Percentiles rank a stretch among this genome's conserved stretches.
Evolutionary conservation across 2,797 vertebrate genomes (phyloP).

Genomic region (Sebastes trivittatus): DNA sequence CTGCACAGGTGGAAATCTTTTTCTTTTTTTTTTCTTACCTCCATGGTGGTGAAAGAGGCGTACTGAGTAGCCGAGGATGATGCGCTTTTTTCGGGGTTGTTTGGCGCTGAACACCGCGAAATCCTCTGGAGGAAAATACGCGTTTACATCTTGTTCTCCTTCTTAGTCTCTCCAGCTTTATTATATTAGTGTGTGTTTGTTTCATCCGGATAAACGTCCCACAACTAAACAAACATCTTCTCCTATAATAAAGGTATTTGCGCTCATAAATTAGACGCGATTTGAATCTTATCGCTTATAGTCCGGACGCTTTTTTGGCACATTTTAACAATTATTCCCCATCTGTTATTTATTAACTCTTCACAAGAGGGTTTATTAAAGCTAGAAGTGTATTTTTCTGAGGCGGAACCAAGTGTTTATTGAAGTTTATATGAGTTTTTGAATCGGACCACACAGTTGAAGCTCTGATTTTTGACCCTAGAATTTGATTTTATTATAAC

Average conservation of each 20-base stretch:
- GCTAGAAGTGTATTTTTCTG: conserved; percentile 20
- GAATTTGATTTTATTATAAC: conserved; percentile 35
- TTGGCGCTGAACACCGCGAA: conserved; percentile 33
- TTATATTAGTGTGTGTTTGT: conserved; percentile 10
- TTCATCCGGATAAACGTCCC: not conserved
- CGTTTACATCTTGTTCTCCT: conserved; percentile 27
- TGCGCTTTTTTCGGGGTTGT: conserved; percentile 28
- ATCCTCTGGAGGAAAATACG: conserved; percentile 15
- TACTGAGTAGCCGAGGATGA: conserved; percentile 28
- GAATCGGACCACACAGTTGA: conserved; percentile 40
- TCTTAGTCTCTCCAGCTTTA: not conserved
- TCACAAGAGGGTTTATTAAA: conserved; percentile 36
- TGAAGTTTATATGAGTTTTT: conserved; percentile 60
- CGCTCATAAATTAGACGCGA: conserved; percentile 30
- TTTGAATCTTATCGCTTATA: conserved; percentile 39
- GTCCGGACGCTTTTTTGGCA: conserved; percentile 21
- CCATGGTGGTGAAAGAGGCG: conserved; percentile 14
- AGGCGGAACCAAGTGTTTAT: conserved; percentile 38
- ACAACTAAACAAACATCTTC: conserved; percentile 4
- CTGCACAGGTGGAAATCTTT: conserved; percentile 74
- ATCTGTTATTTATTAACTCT: conserved; percentile 44
- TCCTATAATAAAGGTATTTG: conserved; percentile 32
- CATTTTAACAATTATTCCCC: conserved; percentile 43
- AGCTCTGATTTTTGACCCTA: conserved; percentile 9
- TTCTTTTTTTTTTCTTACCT: not conserved